Conservation (phyloP, 1,140 invertebrate genomes). For the Caerostris darwini region DNA sequence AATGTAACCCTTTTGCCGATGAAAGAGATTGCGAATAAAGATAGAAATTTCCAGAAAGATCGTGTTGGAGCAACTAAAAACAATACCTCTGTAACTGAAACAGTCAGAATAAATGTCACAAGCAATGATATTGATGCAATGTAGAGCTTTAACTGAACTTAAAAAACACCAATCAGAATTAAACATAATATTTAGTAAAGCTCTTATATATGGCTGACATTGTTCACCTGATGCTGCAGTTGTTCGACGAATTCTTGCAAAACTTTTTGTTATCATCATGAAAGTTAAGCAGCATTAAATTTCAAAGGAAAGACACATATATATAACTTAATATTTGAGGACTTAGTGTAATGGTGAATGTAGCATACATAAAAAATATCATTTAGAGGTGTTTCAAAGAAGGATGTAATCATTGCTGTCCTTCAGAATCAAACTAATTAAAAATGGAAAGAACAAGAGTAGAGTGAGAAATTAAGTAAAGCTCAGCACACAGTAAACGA, state of each 20-base stretch:
- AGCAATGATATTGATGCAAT: conserved; percentile 70
- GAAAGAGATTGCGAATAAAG: conserved; percentile 64
- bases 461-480: too few relatives aligned
- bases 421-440: too few relatives aligned
- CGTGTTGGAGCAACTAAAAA: conserved; percentile 66
- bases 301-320: background rate
- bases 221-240: background rate
- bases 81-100: conserved; percentile 63
- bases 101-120: conserved; percentile 70
- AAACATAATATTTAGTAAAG: background rate
- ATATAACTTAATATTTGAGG: background rate
- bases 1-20: conserved; percentile 71
- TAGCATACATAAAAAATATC: too few relatives aligned
- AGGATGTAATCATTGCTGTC: too few relatives aligned
- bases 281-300: background rate
- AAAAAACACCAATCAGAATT: background rate
- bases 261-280: background rate
- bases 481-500: too few relatives aligned
- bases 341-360: too few relatives aligned
- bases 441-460: too few relatives aligned
- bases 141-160: background rate
- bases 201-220: too few relatives aligned
- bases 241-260: background rate
- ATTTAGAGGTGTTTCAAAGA: too few relatives aligned
- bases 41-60: conserved; percentile 73